Percentiles rank a stretch among this genome's conserved stretches.
These are phyloP conservation scores for Drosophila hamatofila DNA, from an alignment of 2,888 invertebrate species.

Conservation along the genomic window DNA sequence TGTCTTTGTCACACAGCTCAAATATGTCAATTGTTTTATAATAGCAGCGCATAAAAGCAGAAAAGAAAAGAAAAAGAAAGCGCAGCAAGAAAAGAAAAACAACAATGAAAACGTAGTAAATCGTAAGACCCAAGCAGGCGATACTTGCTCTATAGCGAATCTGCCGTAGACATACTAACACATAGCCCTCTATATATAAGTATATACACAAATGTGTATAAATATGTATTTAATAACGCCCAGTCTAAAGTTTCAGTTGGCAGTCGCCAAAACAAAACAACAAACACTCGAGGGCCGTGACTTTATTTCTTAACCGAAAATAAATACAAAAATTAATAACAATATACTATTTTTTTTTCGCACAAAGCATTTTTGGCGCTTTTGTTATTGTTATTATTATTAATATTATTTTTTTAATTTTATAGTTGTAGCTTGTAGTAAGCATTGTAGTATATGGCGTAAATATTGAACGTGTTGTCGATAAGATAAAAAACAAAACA, in stretches of 20 bases:
- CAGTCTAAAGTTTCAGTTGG: slow-evolving; percentile 28
- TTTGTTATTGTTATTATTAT: slow-evolving; percentile 69
- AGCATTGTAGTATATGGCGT: slow-evolving; percentile 15
- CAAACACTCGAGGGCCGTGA: slow-evolving; percentile 69
- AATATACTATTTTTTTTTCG: slow-evolving; percentile 2
- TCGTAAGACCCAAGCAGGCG: slow-evolving; percentile 18
- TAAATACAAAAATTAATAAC: slow-evolving; percentile 1
- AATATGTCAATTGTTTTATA: slow-evolving; percentile 64
- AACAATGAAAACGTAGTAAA: slow-evolving; percentile 41
- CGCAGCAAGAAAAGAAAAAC: slow-evolving; percentile 18
- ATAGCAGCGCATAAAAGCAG: slow-evolving; percentile 28
- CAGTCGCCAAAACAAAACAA: slow-evolving; percentile 41
- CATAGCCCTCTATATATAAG: background rate
- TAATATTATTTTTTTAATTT: slow-evolving; percentile 1
- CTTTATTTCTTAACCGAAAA: slow-evolving; percentile 43
- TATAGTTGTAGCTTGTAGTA: slow-evolving; percentile 26
- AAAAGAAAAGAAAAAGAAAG: slow-evolving; percentile 18
- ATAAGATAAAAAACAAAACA: slow-evolving; percentile 59
- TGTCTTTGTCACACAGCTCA: slow-evolving; percentile 30
- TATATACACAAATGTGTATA: background rate
- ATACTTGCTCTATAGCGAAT: slow-evolving; percentile 14
- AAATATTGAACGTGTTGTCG: slow-evolving; percentile 63
- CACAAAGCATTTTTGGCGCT: slow-evolving; percentile 48
- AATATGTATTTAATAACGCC: slow-evolving; percentile 3
- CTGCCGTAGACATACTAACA: background rate